phyloP scores from a whole-genome alignment of 2,888 invertebrate species.

The Drosophila ustulata region DNA sequence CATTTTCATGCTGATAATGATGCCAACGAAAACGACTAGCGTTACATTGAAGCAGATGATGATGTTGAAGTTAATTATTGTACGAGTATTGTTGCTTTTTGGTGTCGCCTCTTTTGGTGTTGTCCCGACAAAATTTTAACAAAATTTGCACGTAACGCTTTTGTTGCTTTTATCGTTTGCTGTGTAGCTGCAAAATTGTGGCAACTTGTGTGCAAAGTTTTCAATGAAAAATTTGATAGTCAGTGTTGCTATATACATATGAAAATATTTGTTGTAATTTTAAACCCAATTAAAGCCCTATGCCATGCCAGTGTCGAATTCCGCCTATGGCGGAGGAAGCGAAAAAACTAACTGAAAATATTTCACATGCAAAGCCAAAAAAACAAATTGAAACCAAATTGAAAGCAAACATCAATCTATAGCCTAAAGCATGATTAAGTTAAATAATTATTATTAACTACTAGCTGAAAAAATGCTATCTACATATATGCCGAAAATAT shows the following conservation, averaged over 20 bases:
- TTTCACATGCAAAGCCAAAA: constrained; percentile 15
- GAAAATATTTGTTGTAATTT: constrained; percentile 45
- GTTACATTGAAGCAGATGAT: constrained; percentile 8
- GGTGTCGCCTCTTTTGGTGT: constrained; percentile 1
- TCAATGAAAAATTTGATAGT: constrained; percentile 4
- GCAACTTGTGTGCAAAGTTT: constrained; percentile 20
- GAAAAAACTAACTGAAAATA: constrained; percentile 29
- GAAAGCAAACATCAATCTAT: constrained; percentile 48
- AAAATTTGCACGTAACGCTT: constrained; percentile 43
- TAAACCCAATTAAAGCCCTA: constrained; percentile 61
- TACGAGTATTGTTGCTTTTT: constrained; percentile 11
- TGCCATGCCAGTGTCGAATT: background rate
- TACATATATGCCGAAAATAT: background rate
- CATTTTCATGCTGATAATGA: constrained; percentile 7
- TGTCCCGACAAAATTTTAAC: constrained; percentile 22
- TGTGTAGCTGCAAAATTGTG: constrained; percentile 23
- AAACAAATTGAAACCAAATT: constrained; percentile 38
- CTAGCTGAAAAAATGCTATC: background rate
- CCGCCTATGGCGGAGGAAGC: constrained; percentile 6
- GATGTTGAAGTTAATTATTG: constrained; percentile 10
- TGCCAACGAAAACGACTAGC: background rate
- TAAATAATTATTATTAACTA: constrained; percentile 25
- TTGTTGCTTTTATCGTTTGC: constrained; percentile 31
- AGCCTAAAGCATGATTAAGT: constrained; percentile 33
- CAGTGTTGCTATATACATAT: background rate